These are phyloP conservation scores for Colinus virginianus DNA, from an alignment of 2,113 vertebrate genomes.

Conservation along the genomic window DNA sequence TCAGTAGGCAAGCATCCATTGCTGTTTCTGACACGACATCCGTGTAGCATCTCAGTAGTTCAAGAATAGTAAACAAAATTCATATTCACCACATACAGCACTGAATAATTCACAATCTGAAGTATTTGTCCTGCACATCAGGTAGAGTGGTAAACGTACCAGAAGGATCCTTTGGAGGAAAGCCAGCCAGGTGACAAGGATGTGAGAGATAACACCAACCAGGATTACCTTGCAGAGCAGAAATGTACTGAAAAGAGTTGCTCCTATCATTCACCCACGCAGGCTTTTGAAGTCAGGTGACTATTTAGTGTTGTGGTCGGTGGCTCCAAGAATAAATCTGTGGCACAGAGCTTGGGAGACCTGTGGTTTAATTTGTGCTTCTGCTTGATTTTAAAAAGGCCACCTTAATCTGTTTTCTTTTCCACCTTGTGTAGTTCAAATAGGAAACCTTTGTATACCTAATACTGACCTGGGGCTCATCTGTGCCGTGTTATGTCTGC, in stretches of 20 bases:
- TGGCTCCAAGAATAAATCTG: slow-evolving; percentile 29
- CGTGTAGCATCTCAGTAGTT: background rate
- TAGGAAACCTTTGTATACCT: background rate
- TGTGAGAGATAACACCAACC: background rate
- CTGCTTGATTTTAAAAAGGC: slow-evolving; percentile 1
- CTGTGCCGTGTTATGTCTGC: background rate
- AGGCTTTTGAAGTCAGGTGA: slow-evolving; percentile 22
- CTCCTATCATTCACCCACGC: background rate
- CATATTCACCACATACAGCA: background rate
- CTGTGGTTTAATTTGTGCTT: background rate
- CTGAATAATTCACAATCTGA: background rate
- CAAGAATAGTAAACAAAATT: background rate
- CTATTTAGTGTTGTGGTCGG: background rate
- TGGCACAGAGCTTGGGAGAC: background rate
- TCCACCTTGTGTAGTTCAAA: background rate
- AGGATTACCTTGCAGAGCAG: background rate
- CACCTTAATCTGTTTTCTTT: background rate
- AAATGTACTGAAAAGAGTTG: background rate
- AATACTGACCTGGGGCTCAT: background rate
- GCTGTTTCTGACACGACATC: background rate
- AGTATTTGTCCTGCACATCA: background rate
- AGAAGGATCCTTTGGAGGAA: background rate
- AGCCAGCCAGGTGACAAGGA: background rate
- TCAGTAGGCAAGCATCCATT: background rate
- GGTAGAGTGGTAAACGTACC: background rate